Base-by-base conservation (phyloP, 1,140 invertebrate genomes). In the Gryllus bimaculatus region DNA sequence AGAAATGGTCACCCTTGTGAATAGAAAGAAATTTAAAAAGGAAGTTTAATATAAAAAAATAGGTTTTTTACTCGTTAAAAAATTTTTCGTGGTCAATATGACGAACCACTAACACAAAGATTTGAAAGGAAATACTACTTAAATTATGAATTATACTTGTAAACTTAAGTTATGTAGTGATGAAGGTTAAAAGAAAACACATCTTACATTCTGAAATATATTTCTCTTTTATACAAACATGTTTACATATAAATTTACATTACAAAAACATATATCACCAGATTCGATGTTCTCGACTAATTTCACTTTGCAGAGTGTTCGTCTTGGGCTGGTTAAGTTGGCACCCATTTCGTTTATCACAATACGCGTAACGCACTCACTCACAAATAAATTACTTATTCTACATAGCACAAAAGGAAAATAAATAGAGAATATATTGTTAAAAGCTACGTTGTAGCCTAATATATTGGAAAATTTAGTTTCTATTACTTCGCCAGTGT, bases 201-300 rank as follows among this genome's bases (percentile, higher is more conserved):
- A 66, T 66, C 54, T 66, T 18, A 66, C 54, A 66, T 18, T 66
- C 54, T 66, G 54, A 66, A 66, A 66, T 66, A 66, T 66, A 66
- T 66, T 66, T 66, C 54, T 66, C 54, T 66, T 66, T 66, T 66
- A 66, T 66, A 66, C 54, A 66, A 66, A 66, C 54, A 66, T 66
- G 54, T 66, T 13, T 66, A 66, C 54, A 66, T 66, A 66, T 66
- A 66, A 66, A 66, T 66, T 66, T 66, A 66, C 18, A 13, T 66
- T 66, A 66, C 54, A 66, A 66, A 66, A 66, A 66, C 54, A 13
- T 66, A 66, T 66, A 66, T 66, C 54, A 66, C 54, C 54, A 66
- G 54, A 13, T 13, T 66, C 54, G 18, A 13, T 18, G 54, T 66
- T 66, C 10, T 66, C 54, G 54, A 66, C 54, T 66, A 66, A 39